phyloP scores from a whole-genome alignment of 2,797 vertebrate species.

The Mycteria americana region DNA sequence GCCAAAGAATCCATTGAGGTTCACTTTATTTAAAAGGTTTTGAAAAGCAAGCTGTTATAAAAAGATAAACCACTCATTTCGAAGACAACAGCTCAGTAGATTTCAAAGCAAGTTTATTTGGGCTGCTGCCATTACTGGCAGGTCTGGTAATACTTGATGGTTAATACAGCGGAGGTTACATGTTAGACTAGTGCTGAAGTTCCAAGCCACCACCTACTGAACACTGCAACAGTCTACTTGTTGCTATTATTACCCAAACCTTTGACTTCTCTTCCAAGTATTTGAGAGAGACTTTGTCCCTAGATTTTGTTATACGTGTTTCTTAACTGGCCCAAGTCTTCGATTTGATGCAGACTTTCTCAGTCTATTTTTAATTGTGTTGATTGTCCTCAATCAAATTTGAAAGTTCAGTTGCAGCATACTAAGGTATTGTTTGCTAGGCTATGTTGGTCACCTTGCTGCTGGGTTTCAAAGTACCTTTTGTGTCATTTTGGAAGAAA shows the following conservation, averaged over 20 bases:
- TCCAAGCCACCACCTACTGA: neutral
- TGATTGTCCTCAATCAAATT: neutral
- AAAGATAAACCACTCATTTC: conserved; percentile 26
- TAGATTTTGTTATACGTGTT: neutral
- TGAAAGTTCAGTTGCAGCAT: neutral
- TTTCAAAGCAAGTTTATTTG: neutral
- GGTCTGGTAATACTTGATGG: neutral
- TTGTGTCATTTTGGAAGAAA: neutral
- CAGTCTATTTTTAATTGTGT: neutral
- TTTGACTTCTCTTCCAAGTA: neutral
- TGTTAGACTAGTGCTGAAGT: neutral
- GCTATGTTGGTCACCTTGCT: neutral
- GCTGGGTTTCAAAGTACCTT: neutral
- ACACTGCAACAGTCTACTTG: neutral
- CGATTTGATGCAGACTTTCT: neutral
- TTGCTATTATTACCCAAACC: neutral
- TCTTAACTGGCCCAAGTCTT: neutral
- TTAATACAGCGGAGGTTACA: neutral
- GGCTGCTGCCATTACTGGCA: neutral
- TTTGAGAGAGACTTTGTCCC: neutral
- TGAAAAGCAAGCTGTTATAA: conserved; percentile 55
- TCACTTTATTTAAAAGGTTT: neutral
- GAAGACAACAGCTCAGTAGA: conserved; percentile 2
- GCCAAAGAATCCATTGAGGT: conserved; percentile 1
- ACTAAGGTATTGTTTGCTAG: neutral